phyloP scores from a whole-genome alignment of 1,140 invertebrate genomes.

The Oncopeltus fasciatus region DNA sequence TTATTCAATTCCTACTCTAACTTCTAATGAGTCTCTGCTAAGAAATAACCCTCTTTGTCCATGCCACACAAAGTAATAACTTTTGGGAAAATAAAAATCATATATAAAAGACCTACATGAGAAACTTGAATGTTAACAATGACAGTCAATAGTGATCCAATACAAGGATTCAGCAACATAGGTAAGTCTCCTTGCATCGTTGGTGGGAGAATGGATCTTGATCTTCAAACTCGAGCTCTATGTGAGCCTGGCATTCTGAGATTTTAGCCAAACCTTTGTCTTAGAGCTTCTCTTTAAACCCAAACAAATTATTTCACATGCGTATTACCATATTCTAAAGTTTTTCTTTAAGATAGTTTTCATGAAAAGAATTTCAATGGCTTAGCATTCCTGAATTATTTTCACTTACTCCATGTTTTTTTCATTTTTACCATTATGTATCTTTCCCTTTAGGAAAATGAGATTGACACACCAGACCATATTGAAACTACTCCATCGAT shows the following conservation, averaged over 20 bases:
- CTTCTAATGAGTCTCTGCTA: no score
- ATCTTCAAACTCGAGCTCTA: background rate
- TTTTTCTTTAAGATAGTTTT: background rate
- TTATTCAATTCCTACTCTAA: no score
- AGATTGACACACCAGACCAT: slow-evolving; percentile 14
- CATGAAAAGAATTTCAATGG: no score
- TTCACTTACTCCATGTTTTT: no score
- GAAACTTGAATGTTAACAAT: background rate
- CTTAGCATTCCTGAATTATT: no score
- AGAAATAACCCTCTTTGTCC: no score
- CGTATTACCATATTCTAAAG: no score
- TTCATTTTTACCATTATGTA: no score
- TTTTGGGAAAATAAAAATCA: background rate
- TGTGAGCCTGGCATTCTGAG: background rate
- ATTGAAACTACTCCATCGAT: slow-evolving; percentile 3
- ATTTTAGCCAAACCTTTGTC: background rate
- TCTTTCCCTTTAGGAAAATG: slow-evolving; percentile 14
- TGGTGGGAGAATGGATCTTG: background rate
- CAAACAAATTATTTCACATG: no score
- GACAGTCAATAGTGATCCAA: no score
- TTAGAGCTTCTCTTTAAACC: no score
- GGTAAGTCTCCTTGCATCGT: background rate
- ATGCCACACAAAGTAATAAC: background rate
- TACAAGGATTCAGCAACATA: slow-evolving; percentile 6
- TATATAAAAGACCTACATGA: background rate